These are phyloP conservation scores for Stramonita haemastoma DNA, from an alignment of 2,888 invertebrate species.

Conservation along the genomic window DNA sequence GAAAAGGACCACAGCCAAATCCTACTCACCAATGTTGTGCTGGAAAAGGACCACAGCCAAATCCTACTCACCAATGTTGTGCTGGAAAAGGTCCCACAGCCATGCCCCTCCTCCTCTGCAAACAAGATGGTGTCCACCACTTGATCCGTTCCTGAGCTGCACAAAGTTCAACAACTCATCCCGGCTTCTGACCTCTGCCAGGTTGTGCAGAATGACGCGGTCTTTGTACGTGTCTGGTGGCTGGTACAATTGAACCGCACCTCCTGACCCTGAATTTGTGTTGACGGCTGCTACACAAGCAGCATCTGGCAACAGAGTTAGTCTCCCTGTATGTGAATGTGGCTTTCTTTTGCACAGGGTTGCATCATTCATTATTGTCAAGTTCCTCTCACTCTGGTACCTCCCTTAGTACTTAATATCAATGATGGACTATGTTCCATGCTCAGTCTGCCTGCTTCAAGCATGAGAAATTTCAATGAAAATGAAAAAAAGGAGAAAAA, in stretches of 20 bases:
- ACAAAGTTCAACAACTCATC: slow-evolving; percentile 30
- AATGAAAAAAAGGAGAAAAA: too few species aligned
- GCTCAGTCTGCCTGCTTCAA: too few species aligned
- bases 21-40: not conserved
- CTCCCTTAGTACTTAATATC: too few species aligned
- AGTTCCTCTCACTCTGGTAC: too few species aligned
- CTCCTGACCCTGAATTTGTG: slow-evolving; percentile 22
- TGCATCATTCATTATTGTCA: not conserved
- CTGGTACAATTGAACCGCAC: not conserved
- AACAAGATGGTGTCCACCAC: slow-evolving; percentile 9
- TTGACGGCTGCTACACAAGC: not conserved
- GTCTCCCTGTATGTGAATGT: too few species aligned
- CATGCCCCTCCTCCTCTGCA: slow-evolving; percentile 22
- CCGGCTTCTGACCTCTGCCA: not conserved
- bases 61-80: not conserved
- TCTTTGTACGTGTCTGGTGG: slow-evolving; percentile 36
- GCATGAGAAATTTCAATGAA: too few species aligned
- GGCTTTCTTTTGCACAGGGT: not conserved
- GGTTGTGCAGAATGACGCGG: slow-evolving; percentile 19
- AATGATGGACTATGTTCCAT: too few species aligned
- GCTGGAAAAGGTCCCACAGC: slow-evolving; percentile 34
- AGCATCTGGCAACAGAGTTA: slow-evolving; percentile 1
- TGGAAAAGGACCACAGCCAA: slow-evolving; percentile 35
- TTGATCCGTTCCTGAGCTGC: not conserved
- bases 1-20: slow-evolving; percentile 35